A percentile compares a stretch with the other conserved stretches of the same genome.
phyloP scores from a whole-genome alignment of 2,888 invertebrate genomes.

The Drosophila trichaetosa region DNA sequence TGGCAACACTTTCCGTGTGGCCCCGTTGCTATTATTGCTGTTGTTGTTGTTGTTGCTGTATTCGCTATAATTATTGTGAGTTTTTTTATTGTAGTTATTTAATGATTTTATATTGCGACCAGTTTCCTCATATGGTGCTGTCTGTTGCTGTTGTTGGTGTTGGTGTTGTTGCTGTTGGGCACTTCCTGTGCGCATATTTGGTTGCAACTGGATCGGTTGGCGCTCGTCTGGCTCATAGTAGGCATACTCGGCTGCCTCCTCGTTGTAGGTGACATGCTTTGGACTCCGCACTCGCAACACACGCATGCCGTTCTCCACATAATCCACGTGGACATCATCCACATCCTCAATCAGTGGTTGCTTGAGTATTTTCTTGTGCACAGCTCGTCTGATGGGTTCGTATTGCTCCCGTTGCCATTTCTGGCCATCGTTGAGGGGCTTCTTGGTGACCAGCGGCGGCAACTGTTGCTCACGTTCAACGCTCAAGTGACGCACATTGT shows the following conservation, averaged over 20 bases:
- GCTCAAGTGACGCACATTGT: slow-evolving; percentile 74
- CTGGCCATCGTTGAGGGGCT: slow-evolving; percentile 61
- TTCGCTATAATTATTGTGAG: slow-evolving; percentile 53
- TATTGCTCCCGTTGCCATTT: slow-evolving; percentile 26
- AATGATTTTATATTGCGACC: slow-evolving; percentile 66
- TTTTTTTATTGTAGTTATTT: slow-evolving; percentile 68
- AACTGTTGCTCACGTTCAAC: slow-evolving; percentile 49
- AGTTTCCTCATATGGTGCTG: slow-evolving; percentile 72
- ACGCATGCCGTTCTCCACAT: slow-evolving; percentile 63
- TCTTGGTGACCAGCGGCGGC: slow-evolving; percentile 42
- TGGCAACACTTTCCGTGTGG: slow-evolving; percentile 73
- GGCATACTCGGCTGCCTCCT: slow-evolving; percentile 70
- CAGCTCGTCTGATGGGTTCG: slow-evolving; percentile 2
- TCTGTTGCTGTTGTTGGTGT: slow-evolving; percentile 24
- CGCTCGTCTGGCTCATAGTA: slow-evolving; percentile 53
- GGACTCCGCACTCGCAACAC: slow-evolving; percentile 63
- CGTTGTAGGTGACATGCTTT: slow-evolving; percentile 75
- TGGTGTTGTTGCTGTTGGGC: slow-evolving; percentile 48
- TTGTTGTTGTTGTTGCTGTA: slow-evolving; percentile 34
- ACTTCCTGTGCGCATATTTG: slow-evolving; percentile 79
- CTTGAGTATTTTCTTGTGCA: slow-evolving; percentile 71
- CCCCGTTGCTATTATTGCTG: slow-evolving; percentile 28
- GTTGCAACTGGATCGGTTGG: slow-evolving; percentile 40
- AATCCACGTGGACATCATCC: slow-evolving; percentile 42
- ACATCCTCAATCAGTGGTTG: slow-evolving; percentile 36